Percentiles rank a stretch among this genome's conserved stretches.
These are phyloP conservation scores for Athetis lepigone DNA, from an alignment of 2,888 invertebrate species.

Conservation along the genomic window DNA sequence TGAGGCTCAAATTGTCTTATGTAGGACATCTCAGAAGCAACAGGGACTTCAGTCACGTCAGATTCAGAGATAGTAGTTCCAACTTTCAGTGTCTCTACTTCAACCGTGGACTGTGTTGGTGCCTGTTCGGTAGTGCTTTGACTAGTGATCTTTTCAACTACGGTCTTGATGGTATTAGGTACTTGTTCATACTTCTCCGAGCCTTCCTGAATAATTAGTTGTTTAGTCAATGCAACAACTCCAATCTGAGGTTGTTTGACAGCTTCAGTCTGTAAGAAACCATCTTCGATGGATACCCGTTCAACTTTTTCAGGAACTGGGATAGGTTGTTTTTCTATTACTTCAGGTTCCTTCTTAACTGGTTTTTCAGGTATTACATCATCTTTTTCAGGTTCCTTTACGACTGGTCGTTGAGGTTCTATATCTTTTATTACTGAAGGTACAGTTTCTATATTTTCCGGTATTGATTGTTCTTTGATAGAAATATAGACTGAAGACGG, in stretches of 20 bases:
- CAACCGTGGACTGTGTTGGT: constrained; percentile 68
- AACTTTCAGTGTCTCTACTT: constrained; percentile 71
- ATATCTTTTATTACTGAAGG: constrained; percentile 11
- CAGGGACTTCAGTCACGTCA: constrained; percentile 63
- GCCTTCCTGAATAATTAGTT: constrained; percentile 64
- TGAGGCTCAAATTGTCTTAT: constrained; percentile 74
- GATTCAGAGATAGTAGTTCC: constrained; percentile 74
- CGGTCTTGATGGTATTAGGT: constrained; percentile 22
- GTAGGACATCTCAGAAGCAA: constrained; percentile 73
- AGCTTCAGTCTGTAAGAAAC: constrained; percentile 52
- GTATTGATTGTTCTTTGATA: constrained; percentile 38
- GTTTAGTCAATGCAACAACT: constrained; percentile 60
- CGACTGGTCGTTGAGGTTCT: constrained; percentile 4
- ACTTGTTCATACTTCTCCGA: constrained; percentile 38
- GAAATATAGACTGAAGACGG: constrained; percentile 38
- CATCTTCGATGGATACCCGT: constrained; percentile 51
- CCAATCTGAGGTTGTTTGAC: constrained; percentile 47
- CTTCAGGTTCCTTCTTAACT: background rate
- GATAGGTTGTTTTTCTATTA: constrained; percentile 5
- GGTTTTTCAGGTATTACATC: constrained; percentile 1
- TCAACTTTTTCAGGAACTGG: constrained; percentile 30
- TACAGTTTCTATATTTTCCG: constrained; percentile 15
- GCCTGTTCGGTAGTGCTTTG: constrained; percentile 65
- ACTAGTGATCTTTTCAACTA: constrained; percentile 53
- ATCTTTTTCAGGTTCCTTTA: constrained; percentile 10